Evolutionary conservation across 2,797 vertebrate genomes (phyloP).

Genomic region (Zenarchopterus dispar): DNA sequence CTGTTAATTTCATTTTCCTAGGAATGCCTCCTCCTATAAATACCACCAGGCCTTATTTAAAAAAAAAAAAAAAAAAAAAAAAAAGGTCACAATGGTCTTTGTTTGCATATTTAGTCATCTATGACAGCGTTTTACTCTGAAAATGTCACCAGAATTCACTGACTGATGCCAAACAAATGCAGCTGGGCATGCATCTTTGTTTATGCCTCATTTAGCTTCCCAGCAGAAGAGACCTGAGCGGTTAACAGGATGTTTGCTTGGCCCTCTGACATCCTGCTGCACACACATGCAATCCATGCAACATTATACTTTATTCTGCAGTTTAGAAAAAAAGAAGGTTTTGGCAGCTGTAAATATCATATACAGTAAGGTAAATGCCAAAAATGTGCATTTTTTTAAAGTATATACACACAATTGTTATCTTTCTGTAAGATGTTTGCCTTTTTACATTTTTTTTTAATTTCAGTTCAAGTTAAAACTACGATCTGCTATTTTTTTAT

Average conservation of each 20-base stretch:
- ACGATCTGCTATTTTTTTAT: background rate
- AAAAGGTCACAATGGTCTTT: no score
- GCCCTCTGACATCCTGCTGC: constrained; percentile 23
- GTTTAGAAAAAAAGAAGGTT: constrained; percentile 8
- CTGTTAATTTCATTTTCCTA: background rate
- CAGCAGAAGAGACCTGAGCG: constrained; percentile 17
- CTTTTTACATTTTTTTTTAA: background rate
- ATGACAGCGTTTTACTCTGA: constrained; percentile 15
- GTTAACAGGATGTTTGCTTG: constrained; percentile 7
- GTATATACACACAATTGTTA: background rate
- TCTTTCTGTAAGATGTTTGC: background rate
- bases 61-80: background rate
- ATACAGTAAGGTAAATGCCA: no score
- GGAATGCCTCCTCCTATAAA: background rate
- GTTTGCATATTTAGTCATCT: background rate
- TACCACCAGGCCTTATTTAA: constrained; percentile 4
- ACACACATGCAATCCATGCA: background rate
- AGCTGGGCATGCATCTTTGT: constrained; percentile 7
- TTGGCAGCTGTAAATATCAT: background rate
- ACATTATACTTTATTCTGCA: background rate
- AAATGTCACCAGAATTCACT: constrained; percentile 19
- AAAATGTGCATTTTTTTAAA: background rate
- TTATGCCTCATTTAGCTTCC: constrained; percentile 9
- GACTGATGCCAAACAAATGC: constrained; percentile 2
- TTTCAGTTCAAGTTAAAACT: constrained; percentile 8